Base-by-base conservation (phyloP, 2,888 invertebrate species). In the Alcis repandata region DNA sequence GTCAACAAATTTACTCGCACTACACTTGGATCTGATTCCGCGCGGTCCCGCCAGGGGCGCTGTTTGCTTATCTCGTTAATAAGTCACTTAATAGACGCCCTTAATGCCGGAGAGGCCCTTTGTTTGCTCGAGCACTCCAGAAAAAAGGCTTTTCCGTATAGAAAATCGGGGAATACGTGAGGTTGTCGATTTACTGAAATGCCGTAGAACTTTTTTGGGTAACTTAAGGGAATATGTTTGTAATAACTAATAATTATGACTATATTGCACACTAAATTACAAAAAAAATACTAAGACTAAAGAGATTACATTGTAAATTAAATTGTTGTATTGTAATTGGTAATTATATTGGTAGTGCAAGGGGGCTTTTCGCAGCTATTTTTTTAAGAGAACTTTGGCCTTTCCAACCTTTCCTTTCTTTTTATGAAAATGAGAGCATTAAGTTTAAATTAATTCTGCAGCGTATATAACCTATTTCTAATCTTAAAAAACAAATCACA, bases 1-100 rank as follows among this genome's bases (percentile, higher is more conserved):
- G 49, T 51, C 19, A 49, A 49, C 46, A 27, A 60, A 53, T 40
- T 53, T 27, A 32, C 40, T 54, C 7, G 9, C 19, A 15, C 32
- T n/a, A 7, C 46, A 45, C 41, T 54, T 33, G n/a, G 40, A 43
- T 53, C 27, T 59, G 60, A 46, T 54, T 40, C 40, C 49, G 9
- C 20, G 46, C 38, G 48, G 15, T 20, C 49, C 56, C 40, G 33
- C 54, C 63, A 67, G 63, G 61, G 60, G 61, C 59, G 64, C 70
- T 80, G 75, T 79, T 82, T 77, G 79, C 77, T 83, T 78, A 79
- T 79, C 79, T 77, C 63, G 68, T 80, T 84, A 85, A 82, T 85
- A 86, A 83, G 73, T 80, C 73, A 68, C 77, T 79, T 84, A 81
- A 83, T 82, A 78, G 78, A 74, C 72, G 68, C 67, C 59, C 67